Base-by-base conservation (phyloP, 2,113 vertebrate genomes). In the Mustela nigripes region DNA sequence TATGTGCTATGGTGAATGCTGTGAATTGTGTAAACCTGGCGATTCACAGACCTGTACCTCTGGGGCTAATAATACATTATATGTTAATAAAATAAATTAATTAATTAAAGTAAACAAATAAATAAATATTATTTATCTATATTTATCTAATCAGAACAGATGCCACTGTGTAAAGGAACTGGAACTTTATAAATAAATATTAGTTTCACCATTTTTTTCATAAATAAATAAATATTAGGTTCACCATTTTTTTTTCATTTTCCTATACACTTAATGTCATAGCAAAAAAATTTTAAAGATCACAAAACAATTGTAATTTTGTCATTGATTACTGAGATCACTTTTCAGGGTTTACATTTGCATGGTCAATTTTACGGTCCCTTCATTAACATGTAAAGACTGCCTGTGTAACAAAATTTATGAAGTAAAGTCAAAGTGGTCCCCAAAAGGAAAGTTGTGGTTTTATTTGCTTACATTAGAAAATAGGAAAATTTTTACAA, bases 181-280 rank as follows among this genome's bases (percentile, higher is more conserved):
- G 53, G 5, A 56, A 56, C 53, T 56, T 18, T 56, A 56, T 18
- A 56, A 56, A 56, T 56, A 56, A 56, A 56, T 56, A 56, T 56
- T 56, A 18, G 53, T 18, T 53, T 53, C 53, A 53, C 15, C 53
- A 53, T 53, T 53, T 53, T 53, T 53, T 53, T 15, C 12, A 53
- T 53, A 53, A 53, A 53, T 89, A 50, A 80, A 93, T 89, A 94
- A 83, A n/a, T 58, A 73, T n/a, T 79, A 22, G 12, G 90, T 94
- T 92, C 31, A 36, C 24, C 11, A 33, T 63, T 10, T 26, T 73
- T 48, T 56, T 65, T 50, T 33, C 11, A 42, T 53, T 89, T 86
- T n/a, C 53, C 21, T 87, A 58, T 45, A 39, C 12, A 48, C 53
- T 65, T 58, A 91, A 81, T 76, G 24, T 60, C 53, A 62, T 42